These are phyloP conservation scores for Ferrisia virgata DNA, from an alignment of 2,888 invertebrate genomes.

Conservation along the genomic window DNA sequence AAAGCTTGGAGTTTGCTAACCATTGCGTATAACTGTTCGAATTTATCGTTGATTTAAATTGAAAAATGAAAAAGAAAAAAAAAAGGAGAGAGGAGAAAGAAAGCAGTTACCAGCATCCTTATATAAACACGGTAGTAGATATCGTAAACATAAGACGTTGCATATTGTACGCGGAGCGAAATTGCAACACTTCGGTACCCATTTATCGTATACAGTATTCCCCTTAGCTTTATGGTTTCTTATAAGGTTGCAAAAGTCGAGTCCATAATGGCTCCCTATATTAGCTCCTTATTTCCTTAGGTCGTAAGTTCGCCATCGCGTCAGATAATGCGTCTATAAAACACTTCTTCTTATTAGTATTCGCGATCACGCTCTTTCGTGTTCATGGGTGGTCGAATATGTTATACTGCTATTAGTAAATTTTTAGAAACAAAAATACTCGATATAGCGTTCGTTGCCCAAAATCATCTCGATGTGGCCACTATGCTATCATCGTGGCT, in stretches of 20 bases:
- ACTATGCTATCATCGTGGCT: background rate
- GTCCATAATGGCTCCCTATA: slow-evolving; percentile 3
- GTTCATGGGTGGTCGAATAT: slow-evolving; percentile 19
- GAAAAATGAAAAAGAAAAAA: too few species aligned
- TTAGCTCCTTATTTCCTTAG: slow-evolving; percentile 26
- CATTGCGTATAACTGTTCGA: background rate
- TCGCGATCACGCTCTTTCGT: slow-evolving; percentile 4
- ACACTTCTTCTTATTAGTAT: slow-evolving; percentile 25
- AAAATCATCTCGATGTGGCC: background rate
- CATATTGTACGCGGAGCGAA: background rate
- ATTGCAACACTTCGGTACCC: background rate
- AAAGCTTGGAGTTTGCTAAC: background rate
- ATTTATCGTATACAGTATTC: background rate
- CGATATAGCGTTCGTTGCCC: background rate
- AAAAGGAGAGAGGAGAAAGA: background rate
- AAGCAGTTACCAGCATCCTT: background rate
- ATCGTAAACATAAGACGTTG: background rate
- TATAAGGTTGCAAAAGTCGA: background rate
- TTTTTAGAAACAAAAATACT: slow-evolving; percentile 15
- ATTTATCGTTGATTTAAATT: slow-evolving; percentile 12
- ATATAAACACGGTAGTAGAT: background rate
- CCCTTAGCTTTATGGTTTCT: background rate
- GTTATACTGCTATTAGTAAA: background rate
- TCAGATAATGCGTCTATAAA: slow-evolving; percentile 2
- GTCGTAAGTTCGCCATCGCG: slow-evolving; percentile 14